phyloP scores from a whole-genome alignment of 2,888 invertebrate species.

The Acleris laterana region DNA sequence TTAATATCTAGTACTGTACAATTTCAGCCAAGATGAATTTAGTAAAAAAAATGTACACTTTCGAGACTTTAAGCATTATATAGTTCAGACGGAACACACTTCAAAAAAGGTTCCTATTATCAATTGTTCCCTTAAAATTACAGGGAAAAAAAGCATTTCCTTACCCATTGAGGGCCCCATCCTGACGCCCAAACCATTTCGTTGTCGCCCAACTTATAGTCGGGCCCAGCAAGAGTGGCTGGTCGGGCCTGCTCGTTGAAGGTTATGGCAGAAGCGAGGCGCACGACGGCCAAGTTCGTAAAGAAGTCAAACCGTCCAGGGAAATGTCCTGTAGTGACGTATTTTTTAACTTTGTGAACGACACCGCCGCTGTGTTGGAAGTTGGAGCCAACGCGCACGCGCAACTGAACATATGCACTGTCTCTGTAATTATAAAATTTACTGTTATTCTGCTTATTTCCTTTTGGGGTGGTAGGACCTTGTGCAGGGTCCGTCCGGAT shows the following conservation, averaged over 20 bases:
- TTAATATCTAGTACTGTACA: too few relatives aligned
- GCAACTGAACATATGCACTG: constrained; percentile 44
- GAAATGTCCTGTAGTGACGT: constrained; percentile 48
- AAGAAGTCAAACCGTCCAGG: constrained; percentile 37
- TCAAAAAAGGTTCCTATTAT: too few relatives aligned
- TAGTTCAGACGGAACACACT: too few relatives aligned
- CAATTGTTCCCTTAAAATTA: too few relatives aligned
- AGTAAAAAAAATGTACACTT: too few relatives aligned
- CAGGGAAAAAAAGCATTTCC: too few relatives aligned
- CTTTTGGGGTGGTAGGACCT: too few relatives aligned
- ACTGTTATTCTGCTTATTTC: too few relatives aligned
- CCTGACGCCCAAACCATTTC: constrained; percentile 50
- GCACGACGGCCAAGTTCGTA: constrained; percentile 54
- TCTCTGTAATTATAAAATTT: neutral
- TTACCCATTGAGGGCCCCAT: constrained; percentile 52
- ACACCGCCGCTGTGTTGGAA: constrained; percentile 44
- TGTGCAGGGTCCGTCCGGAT: too few relatives aligned
- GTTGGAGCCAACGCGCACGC: constrained; percentile 47
- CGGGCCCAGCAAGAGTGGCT: constrained; percentile 42
- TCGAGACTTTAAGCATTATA: too few relatives aligned
- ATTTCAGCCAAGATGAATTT: too few relatives aligned
- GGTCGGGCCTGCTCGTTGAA: constrained; percentile 38
- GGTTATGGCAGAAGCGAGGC: constrained; percentile 40
- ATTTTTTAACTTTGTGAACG: constrained; percentile 30
- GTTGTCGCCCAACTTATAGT: constrained; percentile 43